Conservation (phyloP, 2,797 vertebrate species). For the Sebastolobus alascanus region DNA sequence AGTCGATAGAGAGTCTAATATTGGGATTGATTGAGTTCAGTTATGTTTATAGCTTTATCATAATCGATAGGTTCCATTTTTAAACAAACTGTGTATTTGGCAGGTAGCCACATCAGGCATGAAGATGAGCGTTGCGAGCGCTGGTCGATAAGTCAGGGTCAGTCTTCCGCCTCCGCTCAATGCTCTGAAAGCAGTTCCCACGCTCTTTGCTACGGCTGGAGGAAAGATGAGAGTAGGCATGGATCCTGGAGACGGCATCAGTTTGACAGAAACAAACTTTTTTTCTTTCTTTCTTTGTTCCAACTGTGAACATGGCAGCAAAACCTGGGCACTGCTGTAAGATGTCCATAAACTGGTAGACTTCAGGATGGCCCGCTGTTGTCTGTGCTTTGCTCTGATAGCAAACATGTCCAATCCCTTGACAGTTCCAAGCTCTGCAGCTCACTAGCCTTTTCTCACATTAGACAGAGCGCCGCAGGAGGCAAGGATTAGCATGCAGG, state of each 20-base stretch:
- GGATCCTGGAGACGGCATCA: constrained; percentile 34
- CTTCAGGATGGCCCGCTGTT: constrained; percentile 25
- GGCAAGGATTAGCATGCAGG: constrained; percentile 62
- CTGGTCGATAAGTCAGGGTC: constrained; percentile 71
- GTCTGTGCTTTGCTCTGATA: constrained; percentile 30
- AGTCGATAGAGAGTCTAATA: too few species aligned
- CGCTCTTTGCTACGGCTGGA: constrained; percentile 63
- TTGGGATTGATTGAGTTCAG: too few species aligned
- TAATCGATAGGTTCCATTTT: constrained; percentile 50
- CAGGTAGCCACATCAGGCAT: constrained; percentile 50
- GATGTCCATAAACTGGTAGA: background rate
- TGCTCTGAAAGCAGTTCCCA: constrained; percentile 73
- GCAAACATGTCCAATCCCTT: constrained; percentile 48
- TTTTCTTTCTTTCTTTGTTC: constrained; percentile 2
- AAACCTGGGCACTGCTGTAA: background rate
- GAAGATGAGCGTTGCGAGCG: constrained; percentile 45
- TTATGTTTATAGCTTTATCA: constrained; percentile 6
- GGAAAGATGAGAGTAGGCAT: constrained; percentile 47
- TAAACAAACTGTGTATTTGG: constrained; percentile 36
- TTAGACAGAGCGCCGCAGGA: constrained; percentile 44
- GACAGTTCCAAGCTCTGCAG: constrained; percentile 33
- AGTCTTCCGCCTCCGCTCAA: constrained; percentile 56
- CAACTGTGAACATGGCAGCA: constrained; percentile 5
- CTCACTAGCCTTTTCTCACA: constrained; percentile 52
- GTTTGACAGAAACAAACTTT: constrained; percentile 34